A percentile compares a stretch with the other conserved stretches of the same genome.
Conservation (phyloP, 53 echinoderm and acorn worm species). For the Holothuria leucospilota region DNA sequence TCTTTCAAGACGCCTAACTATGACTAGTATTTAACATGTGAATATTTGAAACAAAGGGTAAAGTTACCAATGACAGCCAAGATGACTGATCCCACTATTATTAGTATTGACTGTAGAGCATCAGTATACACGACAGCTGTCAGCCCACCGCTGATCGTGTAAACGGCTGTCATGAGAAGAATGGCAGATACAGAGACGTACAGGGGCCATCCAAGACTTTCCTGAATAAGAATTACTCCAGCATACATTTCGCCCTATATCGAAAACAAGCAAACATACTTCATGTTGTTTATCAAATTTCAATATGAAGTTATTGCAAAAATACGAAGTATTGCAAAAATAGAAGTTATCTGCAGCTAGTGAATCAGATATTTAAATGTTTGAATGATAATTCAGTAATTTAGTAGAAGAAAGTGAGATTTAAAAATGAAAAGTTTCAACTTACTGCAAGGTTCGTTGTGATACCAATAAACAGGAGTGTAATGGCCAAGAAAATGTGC, state of each 20-base stretch:
- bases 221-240: conserved; percentile 81
- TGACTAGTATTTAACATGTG: too few relatives aligned
- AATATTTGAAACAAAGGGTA: too few relatives aligned
- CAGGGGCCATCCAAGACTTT: conserved; percentile 76
- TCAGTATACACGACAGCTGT: conserved; percentile 89
- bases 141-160: conserved; percentile 80
- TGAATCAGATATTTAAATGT: too few relatives aligned
- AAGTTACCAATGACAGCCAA: conserved; percentile 63
- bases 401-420: too few relatives aligned
- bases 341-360: too few relatives aligned
- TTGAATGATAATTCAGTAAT: too few relatives aligned
- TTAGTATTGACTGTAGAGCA: conserved; percentile 72
- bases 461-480: background rate
- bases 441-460: conserved; percentile 28
- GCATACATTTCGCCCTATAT: conserved; percentile 84
- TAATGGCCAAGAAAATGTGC: conserved; percentile 8
- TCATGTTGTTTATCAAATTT: too few relatives aligned
- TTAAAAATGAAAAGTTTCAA: background rate
- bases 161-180: conserved; percentile 72
- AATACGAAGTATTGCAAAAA: too few relatives aligned
- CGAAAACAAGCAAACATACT: too few relatives aligned
- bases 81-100: conserved; percentile 68
- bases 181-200: conserved; percentile 66
- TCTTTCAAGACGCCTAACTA: too few relatives aligned
- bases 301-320: too few relatives aligned